Evolutionary conservation across 2,888 invertebrate species (phyloP).

Genomic region (Dolichopus griseipennis): DNA sequence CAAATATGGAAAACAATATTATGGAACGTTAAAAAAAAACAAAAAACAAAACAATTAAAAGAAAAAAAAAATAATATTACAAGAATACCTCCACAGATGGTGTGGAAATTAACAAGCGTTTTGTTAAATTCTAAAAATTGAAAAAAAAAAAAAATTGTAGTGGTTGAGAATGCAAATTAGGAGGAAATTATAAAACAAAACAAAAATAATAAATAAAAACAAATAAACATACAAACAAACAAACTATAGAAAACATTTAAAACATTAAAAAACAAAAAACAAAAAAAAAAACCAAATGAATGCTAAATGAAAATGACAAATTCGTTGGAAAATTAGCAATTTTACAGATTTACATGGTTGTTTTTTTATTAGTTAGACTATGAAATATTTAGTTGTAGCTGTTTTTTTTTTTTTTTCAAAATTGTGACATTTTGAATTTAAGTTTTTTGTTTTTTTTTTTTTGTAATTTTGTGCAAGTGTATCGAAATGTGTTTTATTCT

Average conservation of each 20-base stretch:
- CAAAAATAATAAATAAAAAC: too few species aligned
- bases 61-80: not conserved
- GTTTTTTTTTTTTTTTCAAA: not conserved
- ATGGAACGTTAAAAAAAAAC: too few species aligned
- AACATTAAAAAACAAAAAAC: not conserved
- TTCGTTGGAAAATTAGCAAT: conserved; percentile 4
- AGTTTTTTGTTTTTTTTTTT: not conserved
- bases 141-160: not conserved
- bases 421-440: not conserved
- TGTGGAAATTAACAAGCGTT: conserved; percentile 6
- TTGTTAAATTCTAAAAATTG: not conserved
- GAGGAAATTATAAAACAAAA: too few species aligned
- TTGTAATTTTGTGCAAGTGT: too few species aligned
- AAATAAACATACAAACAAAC: too few species aligned
- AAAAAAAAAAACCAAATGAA: not conserved
- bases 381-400: not conserved
- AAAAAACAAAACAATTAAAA: too few species aligned
- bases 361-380: not conserved
- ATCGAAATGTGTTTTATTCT: too few species aligned
- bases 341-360: not conserved
- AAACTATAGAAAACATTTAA: not conserved
- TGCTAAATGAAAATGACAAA: not conserved
- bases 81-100: not conserved
- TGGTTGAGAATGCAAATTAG: too few species aligned
- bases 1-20: too few species aligned